Base-by-base conservation (phyloP, 2,113 vertebrate species). In the Puntigrus tetrazona region DNA sequence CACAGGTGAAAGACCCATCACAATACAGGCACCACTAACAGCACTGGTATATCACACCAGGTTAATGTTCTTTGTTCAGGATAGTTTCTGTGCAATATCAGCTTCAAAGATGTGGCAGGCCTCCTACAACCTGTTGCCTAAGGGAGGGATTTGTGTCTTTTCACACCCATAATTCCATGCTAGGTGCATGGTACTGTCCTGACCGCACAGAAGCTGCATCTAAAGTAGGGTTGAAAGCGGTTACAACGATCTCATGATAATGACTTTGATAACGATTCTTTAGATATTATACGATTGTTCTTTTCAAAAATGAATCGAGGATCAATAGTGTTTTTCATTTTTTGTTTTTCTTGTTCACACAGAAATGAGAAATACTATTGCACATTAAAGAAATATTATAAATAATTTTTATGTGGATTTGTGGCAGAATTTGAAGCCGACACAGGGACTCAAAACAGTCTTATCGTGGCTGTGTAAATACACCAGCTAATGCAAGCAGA, bases 71-170 rank as follows among this genome's bases (percentile, higher is more conserved):
- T 88, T 88, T 88, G 84, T 86, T 38, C 29, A 81, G 70, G 52
- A 25, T 70, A 77, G 84, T 87, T 73, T 82, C 73, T 87, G 70
- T 55, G 65, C 84, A 76, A 85, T 88, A 85, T 90, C 77, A 79
- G 72, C 85, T 87, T 90, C 88, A 88, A 86, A 88, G 83, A 63
- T 50, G 84, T 90, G 82, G 65, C 84, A 45, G 43, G 47, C 59
- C n/a, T 84, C 87, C 85, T 78, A 81, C 77, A 85, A 88, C 85
- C 84, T 87, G 87, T 77, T 87, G 84, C 86, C 65, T 18, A 22
- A 86, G 72, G 67, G 43, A 3, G 1, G 85, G 87, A 87, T 89
- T 84, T 87, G 63, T 82, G 81, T 63, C 43, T 79, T 73, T 16
- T 31, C 52, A 61, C 27, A 43, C 67, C 83, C 75, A 88, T 88